These are phyloP conservation scores for Drosophila subquinaria DNA, from an alignment of 2,888 invertebrate genomes.

Conservation along the genomic window DNA sequence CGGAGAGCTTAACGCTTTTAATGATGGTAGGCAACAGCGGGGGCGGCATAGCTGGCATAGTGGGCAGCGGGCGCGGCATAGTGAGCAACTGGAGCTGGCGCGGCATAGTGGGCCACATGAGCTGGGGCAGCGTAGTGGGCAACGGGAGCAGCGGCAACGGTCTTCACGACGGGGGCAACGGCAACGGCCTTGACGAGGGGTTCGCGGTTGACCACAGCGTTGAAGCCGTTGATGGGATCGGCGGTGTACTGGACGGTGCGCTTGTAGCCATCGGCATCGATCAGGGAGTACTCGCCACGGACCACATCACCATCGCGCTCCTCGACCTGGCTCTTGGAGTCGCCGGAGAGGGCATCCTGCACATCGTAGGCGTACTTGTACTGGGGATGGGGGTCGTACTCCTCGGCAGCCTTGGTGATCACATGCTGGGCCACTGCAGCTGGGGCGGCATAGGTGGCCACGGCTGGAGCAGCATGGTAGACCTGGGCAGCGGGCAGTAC, in stretches of 20 bases:
- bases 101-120: conserved; percentile 41
- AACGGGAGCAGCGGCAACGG: conserved; percentile 53
- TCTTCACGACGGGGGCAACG: conserved; percentile 49
- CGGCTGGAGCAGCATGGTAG: conserved; percentile 70
- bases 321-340: conserved; percentile 84
- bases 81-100: conserved; percentile 6
- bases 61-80: conserved; percentile 50
- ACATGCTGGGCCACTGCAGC: conserved; percentile 65
- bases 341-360: conserved; percentile 83
- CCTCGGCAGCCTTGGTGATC: conserved; percentile 72
- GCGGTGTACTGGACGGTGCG: conserved; percentile 83
- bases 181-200: conserved; percentile 65
- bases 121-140: conserved; percentile 53
- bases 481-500: conserved; percentile 70
- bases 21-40: conserved; percentile 55
- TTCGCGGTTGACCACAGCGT: conserved; percentile 83
- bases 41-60: conserved; percentile 48
- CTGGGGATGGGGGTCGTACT: conserved; percentile 83
- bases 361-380: conserved; percentile 84
- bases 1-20: conserved; percentile 17
- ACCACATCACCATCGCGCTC: conserved; percentile 84
- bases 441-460: conserved; percentile 62
- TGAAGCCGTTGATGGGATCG: conserved; percentile 83
- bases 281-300: conserved; percentile 84
- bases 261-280: conserved; percentile 84